These are phyloP conservation scores for Megaceryle alcyon DNA, from an alignment of 2,797 vertebrate genomes.

Conservation along the genomic window DNA sequence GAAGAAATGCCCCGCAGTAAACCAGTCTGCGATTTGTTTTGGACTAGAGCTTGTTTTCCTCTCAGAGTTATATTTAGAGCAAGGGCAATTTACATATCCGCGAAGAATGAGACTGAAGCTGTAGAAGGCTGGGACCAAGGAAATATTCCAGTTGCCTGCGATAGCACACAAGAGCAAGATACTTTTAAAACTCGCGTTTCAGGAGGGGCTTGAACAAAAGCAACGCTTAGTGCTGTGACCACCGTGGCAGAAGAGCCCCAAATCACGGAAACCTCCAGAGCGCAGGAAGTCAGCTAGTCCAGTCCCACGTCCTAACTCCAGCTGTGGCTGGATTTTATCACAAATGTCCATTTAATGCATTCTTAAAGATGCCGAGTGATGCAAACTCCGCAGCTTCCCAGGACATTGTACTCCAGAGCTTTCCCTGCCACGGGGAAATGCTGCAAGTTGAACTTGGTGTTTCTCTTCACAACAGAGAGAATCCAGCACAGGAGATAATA, in stretches of 20 bases:
- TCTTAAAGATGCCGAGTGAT: fast-evolving
- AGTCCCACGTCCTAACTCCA: not conserved
- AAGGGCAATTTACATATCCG: not conserved
- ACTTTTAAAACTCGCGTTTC: not conserved
- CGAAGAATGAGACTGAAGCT: not conserved
- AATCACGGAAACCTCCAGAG: not conserved
- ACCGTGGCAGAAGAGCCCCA: not conserved
- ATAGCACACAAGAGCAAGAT: not conserved
- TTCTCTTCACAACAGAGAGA: not conserved
- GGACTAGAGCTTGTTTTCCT: not conserved
- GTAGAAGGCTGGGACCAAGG: not conserved
- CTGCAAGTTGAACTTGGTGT: not conserved
- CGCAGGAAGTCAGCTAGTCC: not conserved
- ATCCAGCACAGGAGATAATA: not conserved
- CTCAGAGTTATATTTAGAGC: not conserved
- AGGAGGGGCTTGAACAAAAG: not conserved
- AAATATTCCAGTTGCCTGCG: not conserved
- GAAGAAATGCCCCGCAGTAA: not conserved
- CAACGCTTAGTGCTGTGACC: not conserved
- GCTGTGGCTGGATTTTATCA: not conserved
- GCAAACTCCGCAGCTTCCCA: not conserved
- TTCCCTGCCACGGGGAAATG: not conserved
- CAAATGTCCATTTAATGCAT: fast-evolving
- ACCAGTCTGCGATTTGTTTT: not conserved
- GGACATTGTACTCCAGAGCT: not conserved